Percentiles rank a stretch among this genome's conserved stretches.
Evolutionary conservation across 92 coral and sea anemone species (phyloP).

Genomic region (Heliopora coerulea): DNA sequence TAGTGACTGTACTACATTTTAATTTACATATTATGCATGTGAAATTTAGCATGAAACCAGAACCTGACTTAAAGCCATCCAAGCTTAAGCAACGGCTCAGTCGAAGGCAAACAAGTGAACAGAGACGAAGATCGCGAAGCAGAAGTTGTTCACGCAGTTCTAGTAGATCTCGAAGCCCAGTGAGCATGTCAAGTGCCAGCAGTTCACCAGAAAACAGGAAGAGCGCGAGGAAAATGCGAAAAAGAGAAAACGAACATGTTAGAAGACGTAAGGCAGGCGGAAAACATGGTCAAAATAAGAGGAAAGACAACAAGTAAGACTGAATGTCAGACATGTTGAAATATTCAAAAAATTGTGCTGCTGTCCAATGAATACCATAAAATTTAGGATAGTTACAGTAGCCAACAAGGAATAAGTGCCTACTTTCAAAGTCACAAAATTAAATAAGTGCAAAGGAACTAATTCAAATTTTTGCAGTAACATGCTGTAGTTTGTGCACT

Average conservation of each 20-base stretch:
- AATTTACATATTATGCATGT: no score
- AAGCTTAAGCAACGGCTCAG: constrained; percentile 51
- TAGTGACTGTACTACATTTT: no score
- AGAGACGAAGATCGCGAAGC: constrained; percentile 65
- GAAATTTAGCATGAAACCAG: constrained; percentile 55
- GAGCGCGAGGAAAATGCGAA: constrained; percentile 41
- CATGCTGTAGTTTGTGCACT: no score
- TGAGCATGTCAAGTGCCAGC: constrained; percentile 52
- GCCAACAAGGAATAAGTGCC: no score
- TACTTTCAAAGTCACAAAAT: no score
- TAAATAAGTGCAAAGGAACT: no score
- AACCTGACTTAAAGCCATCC: constrained; percentile 69
- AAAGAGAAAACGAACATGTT: constrained; percentile 53
- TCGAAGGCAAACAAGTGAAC: constrained; percentile 27
- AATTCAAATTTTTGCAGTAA: no score
- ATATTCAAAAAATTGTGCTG: no score
- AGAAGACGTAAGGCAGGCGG: constrained; percentile 31
- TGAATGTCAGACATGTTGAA: no score
- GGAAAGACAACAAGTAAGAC: constrained; percentile 60
- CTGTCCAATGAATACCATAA: no score
- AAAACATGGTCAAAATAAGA: constrained; percentile 42
- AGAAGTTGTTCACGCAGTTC: constrained; percentile 51
- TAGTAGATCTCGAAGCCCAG: constrained; percentile 31
- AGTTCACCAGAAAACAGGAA: constrained; percentile 59
- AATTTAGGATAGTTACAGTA: no score